Evolutionary conservation across 2,888 invertebrate genomes (phyloP), one percentile per base, ranked within the genome.

Genomic region (Macaria liturata): DNA sequence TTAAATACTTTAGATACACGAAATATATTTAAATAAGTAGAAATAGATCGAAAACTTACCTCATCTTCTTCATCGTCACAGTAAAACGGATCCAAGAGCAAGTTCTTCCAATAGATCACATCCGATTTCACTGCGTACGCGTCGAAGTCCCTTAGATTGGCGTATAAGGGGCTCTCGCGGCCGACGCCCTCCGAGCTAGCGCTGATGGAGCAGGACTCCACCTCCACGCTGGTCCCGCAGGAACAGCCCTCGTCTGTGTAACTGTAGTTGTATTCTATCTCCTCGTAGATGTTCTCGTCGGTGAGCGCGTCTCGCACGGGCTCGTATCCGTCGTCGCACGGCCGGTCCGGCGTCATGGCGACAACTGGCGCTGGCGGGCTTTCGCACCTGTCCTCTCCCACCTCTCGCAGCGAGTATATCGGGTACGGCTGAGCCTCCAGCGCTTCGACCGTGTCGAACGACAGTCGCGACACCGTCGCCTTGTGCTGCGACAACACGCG

Each of bases 61-160:
- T 91, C 92, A 64, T 93, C 93, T 60, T 93, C 92, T 62, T 93
- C 92, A 52, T 93, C 93, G 53, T 93, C 93, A 54, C 91, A 92
- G 70, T 88, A 91, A 67, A 78, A 92, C 3, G 91, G 90, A 64
- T 92, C 88, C 67, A 86, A 68, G 32, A 93, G 83, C 49, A 85
- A 70, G 63, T 90, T 89, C 81, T 92, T 92, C 93, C 93, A 94
- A 68, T 80, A 85, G 42, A 93, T 84, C 50, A 93, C 93, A 73
- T 93, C 92, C 1, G 89, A 78, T 0, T 92, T 81, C 2, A 92
- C 66, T n/a, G 88, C 89, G 55, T 90, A 91, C 7, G 92, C 91
- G 60, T 92, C 84, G 65, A 88, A 81, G 57, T 93, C 92, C 69
- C 85, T 78, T 59, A 92, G 68, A 62, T 92, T 92, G 8, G 86